phyloP scores from a whole-genome alignment of 2,797 vertebrate species.

The Tiaroga cobitis region DNA sequence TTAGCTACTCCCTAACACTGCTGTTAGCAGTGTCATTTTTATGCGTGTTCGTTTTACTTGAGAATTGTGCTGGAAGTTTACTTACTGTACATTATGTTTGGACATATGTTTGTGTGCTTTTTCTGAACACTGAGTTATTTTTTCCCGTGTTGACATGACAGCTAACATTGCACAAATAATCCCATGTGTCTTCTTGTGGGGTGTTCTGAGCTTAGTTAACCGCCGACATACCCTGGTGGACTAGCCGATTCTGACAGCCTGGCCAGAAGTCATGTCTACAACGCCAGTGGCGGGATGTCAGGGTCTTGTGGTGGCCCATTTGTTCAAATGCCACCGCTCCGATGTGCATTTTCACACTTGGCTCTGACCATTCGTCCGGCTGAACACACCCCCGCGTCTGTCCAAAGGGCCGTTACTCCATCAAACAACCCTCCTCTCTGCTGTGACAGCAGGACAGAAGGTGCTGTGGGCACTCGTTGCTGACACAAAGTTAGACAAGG shows the following conservation, averaged over 20 bases:
- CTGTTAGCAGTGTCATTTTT: not conserved
- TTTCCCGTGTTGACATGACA: slow-evolving; percentile 16
- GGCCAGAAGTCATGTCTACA: slow-evolving; percentile 43
- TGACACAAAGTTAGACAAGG: slow-evolving; percentile 41
- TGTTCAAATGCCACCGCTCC: slow-evolving; percentile 47
- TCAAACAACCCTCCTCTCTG: slow-evolving; percentile 35
- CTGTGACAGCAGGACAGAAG: slow-evolving; percentile 52
- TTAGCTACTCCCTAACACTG: not conserved
- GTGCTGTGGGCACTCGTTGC: slow-evolving; percentile 27
- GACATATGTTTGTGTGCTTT: slow-evolving; percentile 23
- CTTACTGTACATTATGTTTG: slow-evolving; percentile 5
- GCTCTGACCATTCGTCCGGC: slow-evolving; percentile 44
- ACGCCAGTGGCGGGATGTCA: not conserved
- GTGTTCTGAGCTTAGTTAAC: slow-evolving; percentile 43
- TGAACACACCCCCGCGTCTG: slow-evolving; percentile 35
- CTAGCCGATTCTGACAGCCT: slow-evolving; percentile 10
- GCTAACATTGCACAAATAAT: slow-evolving; percentile 16
- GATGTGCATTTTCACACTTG: slow-evolving; percentile 41
- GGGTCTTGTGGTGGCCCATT: slow-evolving; percentile 36
- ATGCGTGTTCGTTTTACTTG: not conserved
- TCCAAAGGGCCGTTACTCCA: slow-evolving; percentile 45
- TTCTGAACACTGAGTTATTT: not conserved
- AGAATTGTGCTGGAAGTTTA: not conserved
- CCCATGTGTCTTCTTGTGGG: slow-evolving; percentile 21
- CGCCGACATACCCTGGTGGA: slow-evolving; percentile 8